A percentile compares a stretch with the other conserved stretches of the same genome.
phyloP scores from a whole-genome alignment of 2,113 vertebrate species.

The Pyxicephalus adspersus region DNA sequence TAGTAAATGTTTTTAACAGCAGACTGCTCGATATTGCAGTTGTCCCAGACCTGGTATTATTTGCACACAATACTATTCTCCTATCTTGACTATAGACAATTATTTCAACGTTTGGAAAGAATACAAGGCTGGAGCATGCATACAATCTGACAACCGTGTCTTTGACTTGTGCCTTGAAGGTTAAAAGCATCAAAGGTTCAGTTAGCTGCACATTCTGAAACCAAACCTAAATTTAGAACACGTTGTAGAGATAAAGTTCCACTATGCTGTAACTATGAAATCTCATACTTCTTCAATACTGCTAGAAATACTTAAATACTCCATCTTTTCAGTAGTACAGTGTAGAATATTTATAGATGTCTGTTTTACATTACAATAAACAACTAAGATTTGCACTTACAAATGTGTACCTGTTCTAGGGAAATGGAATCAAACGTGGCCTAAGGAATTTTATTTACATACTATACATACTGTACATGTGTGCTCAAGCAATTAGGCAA shows the following conservation, averaged over 20 bases:
- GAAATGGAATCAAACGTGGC: too few species aligned
- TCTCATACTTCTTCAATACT: slow-evolving; percentile 3
- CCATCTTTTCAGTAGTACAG: too few species aligned
- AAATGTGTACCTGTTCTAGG: too few species aligned
- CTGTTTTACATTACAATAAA: too few species aligned
- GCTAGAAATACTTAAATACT: neutral
- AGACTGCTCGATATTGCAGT: neutral
- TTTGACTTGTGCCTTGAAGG: neutral
- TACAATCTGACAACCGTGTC: slow-evolving; percentile 6
- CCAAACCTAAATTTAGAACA: slow-evolving; percentile 9
- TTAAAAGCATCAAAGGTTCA: neutral
- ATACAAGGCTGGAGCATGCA: neutral
- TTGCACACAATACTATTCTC: neutral
- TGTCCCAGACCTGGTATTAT: neutral
- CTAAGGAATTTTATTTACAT: too few species aligned
- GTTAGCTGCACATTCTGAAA: slow-evolving; percentile 26
- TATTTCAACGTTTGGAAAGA: slow-evolving; percentile 20
- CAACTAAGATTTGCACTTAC: too few species aligned
- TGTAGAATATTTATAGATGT: too few species aligned
- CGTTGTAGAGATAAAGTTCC: slow-evolving; percentile 26
- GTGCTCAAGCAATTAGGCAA: too few species aligned
- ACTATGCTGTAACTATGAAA: neutral
- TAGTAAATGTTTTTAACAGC: neutral
- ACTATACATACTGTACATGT: too few species aligned
- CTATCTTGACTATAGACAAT: neutral